Evolutionary conservation across 2,797 vertebrate species (phyloP), one percentile per base, ranked within the genome.

Genomic region (Mus minutoides): DNA sequence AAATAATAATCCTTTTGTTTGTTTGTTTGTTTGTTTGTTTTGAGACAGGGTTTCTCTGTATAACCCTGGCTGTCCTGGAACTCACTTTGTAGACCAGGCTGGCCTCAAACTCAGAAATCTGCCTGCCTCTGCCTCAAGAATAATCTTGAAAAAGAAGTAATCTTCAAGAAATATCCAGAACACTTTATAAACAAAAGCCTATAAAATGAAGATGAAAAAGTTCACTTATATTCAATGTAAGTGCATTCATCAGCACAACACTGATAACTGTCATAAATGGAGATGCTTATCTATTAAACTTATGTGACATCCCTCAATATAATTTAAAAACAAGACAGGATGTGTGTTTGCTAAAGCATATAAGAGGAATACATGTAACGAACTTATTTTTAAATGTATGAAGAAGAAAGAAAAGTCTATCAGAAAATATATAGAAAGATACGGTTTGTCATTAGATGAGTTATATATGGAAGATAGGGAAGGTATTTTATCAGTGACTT

Each of bases 401-500:
- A 77, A 78, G 13, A 37, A 86, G 13, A 6, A 16, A 29, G 7
- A 78, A 46, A 26, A 56, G 46, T 31, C 17, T 89, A 52, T 40
- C 69, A n/a, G n/a, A 94, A 95, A 94, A 91, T 78, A 67, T 60
- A 93, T 87, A 37, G 37, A 90, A 90, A 40, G 94, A 86, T 79
- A 92, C 2, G 52, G 43, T 91, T 86, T 93, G 31, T 24, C 10
- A 92, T 92, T 93, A 90, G 90, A 64, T 17, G 17, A 8, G 24
- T 86, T 88, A 80, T 75, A 26, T 2, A 62, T 87, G 67, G 83
- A 93, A 95, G 60, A 87, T 11, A 88, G 64, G 40, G 34, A 92
- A 75, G 17, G 52, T 40, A 78, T 21, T 79, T 94, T 91, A 75
- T 92, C 56, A 89, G 34, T 67, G 43, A 87, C 24, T 93, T 62